phyloP scores from a whole-genome alignment of 2,888 invertebrate genomes.

The Odontomyia ornata region DNA sequence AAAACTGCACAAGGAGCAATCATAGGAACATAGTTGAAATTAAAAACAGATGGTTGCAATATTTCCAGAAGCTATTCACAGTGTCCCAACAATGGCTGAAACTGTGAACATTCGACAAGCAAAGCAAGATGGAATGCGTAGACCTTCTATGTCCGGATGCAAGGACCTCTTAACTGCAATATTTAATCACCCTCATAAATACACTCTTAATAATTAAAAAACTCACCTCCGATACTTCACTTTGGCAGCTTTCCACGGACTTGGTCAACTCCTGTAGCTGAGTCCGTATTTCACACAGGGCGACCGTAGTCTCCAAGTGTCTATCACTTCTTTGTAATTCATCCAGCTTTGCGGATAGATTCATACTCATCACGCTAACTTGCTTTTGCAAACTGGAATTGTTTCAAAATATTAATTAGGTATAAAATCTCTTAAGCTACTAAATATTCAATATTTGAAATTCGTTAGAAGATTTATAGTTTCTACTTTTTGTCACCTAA shows the following conservation, averaged over 20 bases:
- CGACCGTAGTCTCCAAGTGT: conserved; percentile 91
- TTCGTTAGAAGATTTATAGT: not conserved
- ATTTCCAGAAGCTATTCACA: no score
- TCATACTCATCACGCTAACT: conserved; percentile 98
- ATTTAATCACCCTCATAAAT: no score
- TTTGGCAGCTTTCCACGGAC: conserved; percentile 94
- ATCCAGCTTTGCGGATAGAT: conserved; percentile 92
- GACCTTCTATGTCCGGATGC: no score
- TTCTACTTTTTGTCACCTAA: not conserved
- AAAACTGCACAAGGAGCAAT: no score
- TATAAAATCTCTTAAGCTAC: not conserved
- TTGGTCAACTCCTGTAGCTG: conserved; percentile 93
- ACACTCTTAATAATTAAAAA: no score
- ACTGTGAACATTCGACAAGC: no score
- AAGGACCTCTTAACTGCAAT: no score
- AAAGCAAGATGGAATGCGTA: no score
- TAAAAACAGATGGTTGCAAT: no score
- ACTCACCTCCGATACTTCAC: conserved; percentile 85
- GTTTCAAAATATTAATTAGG: conserved; percentile 3
- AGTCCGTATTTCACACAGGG: conserved; percentile 90
- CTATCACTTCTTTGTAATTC: conserved; percentile 90
- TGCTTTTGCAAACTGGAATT: conserved; percentile 89
- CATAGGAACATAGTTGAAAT: no score
- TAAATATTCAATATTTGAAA: not conserved
- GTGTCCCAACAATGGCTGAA: no score